Evolutionary conservation across 1,140 invertebrate species (phyloP).

Genomic region (Psix sp.): DNA sequence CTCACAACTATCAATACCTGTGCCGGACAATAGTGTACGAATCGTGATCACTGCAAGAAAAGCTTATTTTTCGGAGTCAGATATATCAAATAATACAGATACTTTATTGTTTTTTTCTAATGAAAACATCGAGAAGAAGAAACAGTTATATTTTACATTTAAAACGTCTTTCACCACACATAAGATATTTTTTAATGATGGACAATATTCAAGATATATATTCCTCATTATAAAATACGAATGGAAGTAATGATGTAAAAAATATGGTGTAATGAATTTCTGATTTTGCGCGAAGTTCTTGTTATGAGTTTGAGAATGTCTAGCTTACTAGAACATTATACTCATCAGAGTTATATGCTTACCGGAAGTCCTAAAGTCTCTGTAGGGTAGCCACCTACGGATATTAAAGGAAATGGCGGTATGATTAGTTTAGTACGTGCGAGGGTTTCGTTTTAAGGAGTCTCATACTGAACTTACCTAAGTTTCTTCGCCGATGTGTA

Average conservation of each 20-base stretch:
- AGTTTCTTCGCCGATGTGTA: slow-evolving; percentile 22
- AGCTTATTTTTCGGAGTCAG: slow-evolving; percentile 61
- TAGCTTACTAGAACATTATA: slow-evolving; percentile 67
- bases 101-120: too few relatives aligned
- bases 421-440: slow-evolving; percentile 78
- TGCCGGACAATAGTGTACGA: slow-evolving; percentile 66
- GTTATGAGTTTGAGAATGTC: slow-evolving; percentile 68
- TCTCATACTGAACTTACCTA: slow-evolving; percentile 27
- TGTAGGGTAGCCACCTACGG: slow-evolving; percentile 69
- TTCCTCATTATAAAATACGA: too few relatives aligned
- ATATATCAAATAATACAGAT: too few relatives aligned
- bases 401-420: slow-evolving; percentile 79
- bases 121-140: too few relatives aligned
- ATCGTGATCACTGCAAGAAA: slow-evolving; percentile 72
- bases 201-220: too few relatives aligned
- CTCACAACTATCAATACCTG: slow-evolving; percentile 71
- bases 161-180: too few relatives aligned
- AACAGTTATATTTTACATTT: too few relatives aligned
- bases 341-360: slow-evolving; percentile 68
- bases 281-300: slow-evolving; percentile 14
- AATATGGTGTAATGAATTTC: slow-evolving; percentile 26
- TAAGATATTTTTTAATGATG: too few relatives aligned
- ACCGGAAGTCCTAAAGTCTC: slow-evolving; percentile 74
- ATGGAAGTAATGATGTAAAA: slow-evolving; percentile 1
- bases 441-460: slow-evolving; percentile 71